Conservation (phyloP, 1,140 invertebrate genomes). For the Drosophila rufa region DNA sequence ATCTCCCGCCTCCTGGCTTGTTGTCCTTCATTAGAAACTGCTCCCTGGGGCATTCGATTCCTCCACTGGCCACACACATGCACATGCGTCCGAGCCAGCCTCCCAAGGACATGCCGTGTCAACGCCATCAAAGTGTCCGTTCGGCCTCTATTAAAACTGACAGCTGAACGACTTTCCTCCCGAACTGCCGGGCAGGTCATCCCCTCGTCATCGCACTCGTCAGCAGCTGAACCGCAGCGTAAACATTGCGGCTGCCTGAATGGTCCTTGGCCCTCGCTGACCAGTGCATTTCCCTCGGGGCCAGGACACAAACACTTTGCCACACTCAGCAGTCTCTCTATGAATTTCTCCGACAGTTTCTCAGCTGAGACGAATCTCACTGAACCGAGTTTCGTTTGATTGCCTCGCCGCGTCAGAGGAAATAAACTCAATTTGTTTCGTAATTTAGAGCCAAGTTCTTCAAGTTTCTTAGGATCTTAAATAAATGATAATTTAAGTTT, state of each 20-base stretch:
- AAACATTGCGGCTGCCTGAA: conserved; percentile 68
- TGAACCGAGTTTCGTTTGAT: conserved; percentile 6
- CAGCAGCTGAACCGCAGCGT: conserved; percentile 58
- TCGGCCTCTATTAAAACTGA: conserved; percentile 75
- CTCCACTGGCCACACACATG: conserved; percentile 48
- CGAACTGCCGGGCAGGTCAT: background rate
- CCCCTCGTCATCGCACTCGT: conserved; percentile 11
- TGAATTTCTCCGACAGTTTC: background rate
- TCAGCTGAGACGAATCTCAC: background rate
- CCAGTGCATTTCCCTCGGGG: conserved; percentile 59
- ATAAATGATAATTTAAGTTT: background rate
- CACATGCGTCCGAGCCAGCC: conserved; percentile 23
- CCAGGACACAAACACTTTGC: conserved; percentile 56
- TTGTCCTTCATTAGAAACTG: conserved; percentile 78
- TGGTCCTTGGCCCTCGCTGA: conserved; percentile 42
- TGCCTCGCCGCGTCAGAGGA: background rate
- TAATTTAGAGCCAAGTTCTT: background rate
- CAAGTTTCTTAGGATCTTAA: background rate
- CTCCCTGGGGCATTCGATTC: conserved; percentile 75
- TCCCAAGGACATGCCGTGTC: conserved; percentile 40
- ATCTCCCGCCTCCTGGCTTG: conserved; percentile 9
- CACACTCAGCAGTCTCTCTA: conserved; percentile 49
- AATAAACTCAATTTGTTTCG: background rate
- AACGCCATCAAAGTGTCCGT: conserved; percentile 74
- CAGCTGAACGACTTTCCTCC: conserved; percentile 39